phyloP scores from a whole-genome alignment of 2,888 invertebrate genomes.

The Disparrhopalites patrizii region DNA sequence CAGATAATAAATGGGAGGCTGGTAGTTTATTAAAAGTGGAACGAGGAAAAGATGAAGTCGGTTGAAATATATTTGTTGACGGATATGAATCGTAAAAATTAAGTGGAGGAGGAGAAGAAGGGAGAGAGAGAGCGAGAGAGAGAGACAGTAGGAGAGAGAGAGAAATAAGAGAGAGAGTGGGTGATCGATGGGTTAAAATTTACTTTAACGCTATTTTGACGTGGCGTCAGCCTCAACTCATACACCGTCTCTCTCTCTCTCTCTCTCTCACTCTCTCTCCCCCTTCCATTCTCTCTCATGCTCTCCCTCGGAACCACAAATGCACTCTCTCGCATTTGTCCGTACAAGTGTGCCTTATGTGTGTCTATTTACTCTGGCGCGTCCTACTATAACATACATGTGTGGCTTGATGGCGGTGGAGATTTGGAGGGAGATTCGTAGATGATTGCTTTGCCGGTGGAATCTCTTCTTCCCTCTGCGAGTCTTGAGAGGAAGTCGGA shows the following conservation, averaged over 20 bases:
- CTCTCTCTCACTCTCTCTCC: background rate
- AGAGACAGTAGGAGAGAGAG: background rate
- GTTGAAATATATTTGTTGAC: slow-evolving; percentile 21
- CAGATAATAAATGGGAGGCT: background rate
- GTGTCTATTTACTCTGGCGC: too few species aligned
- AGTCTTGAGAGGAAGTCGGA: background rate
- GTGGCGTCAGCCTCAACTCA: background rate
- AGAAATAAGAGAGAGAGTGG: background rate
- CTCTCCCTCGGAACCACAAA: background rate
- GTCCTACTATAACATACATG: too few species aligned
- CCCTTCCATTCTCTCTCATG: too few species aligned
- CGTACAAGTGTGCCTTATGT: too few species aligned
- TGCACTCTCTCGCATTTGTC: background rate
- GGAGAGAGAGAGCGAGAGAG: background rate
- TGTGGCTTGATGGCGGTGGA: too few species aligned
- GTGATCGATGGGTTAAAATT: slow-evolving; percentile 16
- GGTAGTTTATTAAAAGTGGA: slow-evolving; percentile 5
- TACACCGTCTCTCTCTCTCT: background rate
- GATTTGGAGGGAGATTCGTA: too few species aligned
- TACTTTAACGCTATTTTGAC: slow-evolving; percentile 11
- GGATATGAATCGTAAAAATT: slow-evolving; percentile 13
- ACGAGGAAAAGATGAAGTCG: slow-evolving; percentile 16
- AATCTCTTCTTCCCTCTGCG: too few species aligned
- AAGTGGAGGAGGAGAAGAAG: background rate
- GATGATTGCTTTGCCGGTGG: too few species aligned